A percentile compares a stretch with the other conserved stretches of the same genome.
These are phyloP conservation scores for Cossypha heuglini DNA, from an alignment of 2,797 vertebrate genomes.

Conservation along the genomic window DNA sequence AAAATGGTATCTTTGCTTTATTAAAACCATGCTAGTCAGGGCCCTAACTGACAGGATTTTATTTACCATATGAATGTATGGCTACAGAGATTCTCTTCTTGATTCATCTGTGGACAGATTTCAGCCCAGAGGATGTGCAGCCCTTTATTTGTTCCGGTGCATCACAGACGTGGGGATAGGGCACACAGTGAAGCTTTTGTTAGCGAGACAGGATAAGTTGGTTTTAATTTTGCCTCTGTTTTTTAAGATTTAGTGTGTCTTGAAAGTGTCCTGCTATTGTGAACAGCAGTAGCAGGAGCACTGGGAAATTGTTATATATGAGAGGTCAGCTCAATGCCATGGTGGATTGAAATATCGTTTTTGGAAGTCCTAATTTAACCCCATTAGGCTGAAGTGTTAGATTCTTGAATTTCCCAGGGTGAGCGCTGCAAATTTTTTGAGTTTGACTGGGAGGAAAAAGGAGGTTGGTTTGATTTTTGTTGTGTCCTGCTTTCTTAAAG, in stretches of 20 bases:
- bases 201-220: neutral
- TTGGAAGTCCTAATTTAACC: neutral
- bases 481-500: neutral
- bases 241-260: neutral
- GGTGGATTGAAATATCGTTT: neutral
- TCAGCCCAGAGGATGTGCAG: neutral
- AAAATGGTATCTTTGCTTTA: neutral
- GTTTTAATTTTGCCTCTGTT: neutral
- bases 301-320: neutral
- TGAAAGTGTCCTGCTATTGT: neutral
- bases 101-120: neutral
- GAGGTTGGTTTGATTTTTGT: neutral
- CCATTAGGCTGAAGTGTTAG: neutral
- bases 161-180: neutral
- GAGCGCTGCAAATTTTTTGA: neutral
- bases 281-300: neutral
- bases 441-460: neutral
- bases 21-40: accelerated
- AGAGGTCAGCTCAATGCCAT: neutral
- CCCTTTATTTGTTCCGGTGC: neutral
- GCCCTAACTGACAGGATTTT: neutral
- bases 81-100: neutral
- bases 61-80: neutral
- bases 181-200: neutral
- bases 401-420: neutral